Percentiles rank a stretch among this genome's conserved stretches.
Evolutionary conservation across 2,113 vertebrate species (phyloP).

Genomic region (Scomber scombrus): DNA sequence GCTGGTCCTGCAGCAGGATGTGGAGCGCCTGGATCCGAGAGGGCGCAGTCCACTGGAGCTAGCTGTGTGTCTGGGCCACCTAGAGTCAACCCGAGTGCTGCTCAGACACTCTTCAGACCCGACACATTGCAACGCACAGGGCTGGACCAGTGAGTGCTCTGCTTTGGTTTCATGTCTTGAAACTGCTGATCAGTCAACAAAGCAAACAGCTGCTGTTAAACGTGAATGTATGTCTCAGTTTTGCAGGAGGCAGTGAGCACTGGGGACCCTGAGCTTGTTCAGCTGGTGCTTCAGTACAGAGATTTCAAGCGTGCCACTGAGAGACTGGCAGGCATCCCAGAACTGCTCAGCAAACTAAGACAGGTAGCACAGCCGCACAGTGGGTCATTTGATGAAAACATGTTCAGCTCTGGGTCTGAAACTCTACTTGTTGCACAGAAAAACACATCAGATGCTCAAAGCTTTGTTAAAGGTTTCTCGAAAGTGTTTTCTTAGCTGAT

Average conservation of each 20-base stretch:
- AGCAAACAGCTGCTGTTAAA: neutral
- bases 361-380: conserved; percentile 81
- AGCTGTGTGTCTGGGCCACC: conserved; percentile 92
- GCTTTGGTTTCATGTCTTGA: neutral
- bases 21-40: conserved; percentile 90
- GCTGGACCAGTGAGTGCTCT: conserved; percentile 91
- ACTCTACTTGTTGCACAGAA: neutral
- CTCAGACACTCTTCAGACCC: conserved; percentile 91
- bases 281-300: conserved; percentile 94
- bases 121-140: conserved; percentile 88
- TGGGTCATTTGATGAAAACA: neutral
- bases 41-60: conserved; percentile 93
- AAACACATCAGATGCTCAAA: neutral
- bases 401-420: neutral
- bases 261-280: conserved; percentile 94
- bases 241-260: conserved; percentile 97
- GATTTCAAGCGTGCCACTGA: conserved; percentile 93
- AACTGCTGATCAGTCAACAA: neutral
- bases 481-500: neutral
- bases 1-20: conserved; percentile 85
- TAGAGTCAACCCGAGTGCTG: conserved; percentile 92
- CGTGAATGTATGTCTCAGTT: conserved; percentile 81
- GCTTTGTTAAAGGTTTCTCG: neutral
- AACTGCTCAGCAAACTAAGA: conserved; percentile 93
- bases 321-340: conserved; percentile 93